Conservation (phyloP, 2,113 vertebrate species). For the Nannospalax galili region DNA sequence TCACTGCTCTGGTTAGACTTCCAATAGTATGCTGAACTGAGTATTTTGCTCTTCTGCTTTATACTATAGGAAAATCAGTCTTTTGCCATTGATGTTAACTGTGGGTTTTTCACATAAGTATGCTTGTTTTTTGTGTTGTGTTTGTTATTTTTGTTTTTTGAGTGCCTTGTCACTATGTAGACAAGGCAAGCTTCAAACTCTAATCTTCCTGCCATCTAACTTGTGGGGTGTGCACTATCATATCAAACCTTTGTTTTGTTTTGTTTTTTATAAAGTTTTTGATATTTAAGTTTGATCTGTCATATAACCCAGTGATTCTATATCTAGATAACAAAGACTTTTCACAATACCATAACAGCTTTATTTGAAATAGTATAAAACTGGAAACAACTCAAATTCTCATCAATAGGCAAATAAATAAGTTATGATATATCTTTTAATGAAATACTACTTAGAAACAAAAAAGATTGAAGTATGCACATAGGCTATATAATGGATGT, state of each 20-base stretch:
- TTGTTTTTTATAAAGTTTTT: neutral
- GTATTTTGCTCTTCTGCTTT: neutral
- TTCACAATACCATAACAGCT: no score
- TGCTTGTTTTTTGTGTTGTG: neutral
- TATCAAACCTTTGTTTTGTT: neutral
- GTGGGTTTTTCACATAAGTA: no score
- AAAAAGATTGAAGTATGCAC: no score
- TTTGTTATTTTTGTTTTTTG: neutral
- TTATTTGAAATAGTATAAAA: no score
- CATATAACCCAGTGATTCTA: neutral
- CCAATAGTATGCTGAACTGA: neutral
- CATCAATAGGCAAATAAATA: no score
- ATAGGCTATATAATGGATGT: no score
- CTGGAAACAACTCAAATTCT: no score
- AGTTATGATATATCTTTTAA: no score
- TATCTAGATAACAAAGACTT: no score
- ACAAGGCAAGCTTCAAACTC: neutral
- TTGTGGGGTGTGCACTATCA: no score
- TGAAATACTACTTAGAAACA: no score
- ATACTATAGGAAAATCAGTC: neutral
- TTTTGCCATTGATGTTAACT: neutral
- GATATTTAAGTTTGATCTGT: neutral
- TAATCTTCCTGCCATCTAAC: neutral
- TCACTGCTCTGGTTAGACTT: no score
- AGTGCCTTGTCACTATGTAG: neutral